Evolutionary conservation across 2,888 invertebrate species (phyloP), one percentile per base, ranked within the genome.

Genomic region (Scaptodrosophila latifasciaeformis): DNA sequence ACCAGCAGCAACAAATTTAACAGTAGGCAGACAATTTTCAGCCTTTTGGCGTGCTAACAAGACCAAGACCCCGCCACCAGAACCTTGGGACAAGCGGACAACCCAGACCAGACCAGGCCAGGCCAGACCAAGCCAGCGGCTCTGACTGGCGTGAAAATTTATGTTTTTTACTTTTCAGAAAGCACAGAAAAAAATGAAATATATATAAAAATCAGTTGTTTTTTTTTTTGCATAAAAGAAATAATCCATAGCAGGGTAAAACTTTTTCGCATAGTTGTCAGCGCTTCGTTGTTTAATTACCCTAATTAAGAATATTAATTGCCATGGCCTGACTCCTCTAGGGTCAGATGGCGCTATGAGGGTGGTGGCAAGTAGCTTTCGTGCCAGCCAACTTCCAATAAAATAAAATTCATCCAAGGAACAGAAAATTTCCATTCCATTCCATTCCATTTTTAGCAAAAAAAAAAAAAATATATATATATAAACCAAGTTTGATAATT

Each of bases 241-340:
- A 49, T 49, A 48, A 50, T 51, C 43, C 35, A 44, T 27, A 49
- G 54, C 6, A 46, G 50, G 21, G 59, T 47, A 55, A 72, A 81
- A 78, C 65, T 67, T 82, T 83, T 84, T 82, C 81, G 81, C 79
- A 81, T 76, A 81, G 79, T 82, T 85, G 84, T 84, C 84, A 84
- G 83, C 77, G 69, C 72, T 70, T 67, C 71, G 76, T 68, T 84
- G 82, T 82, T 82, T 84, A 84, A 85, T 85, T 84, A 83, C 82
- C 78, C 82, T 83, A 85, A 85, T 85, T 85, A 84, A 82, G 81
- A 84, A 84, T 83, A 84, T 84, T 85, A 85, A 85, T 85, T 78
- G 84, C 77, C 67, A 49, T 64, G 66, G 60, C 62, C 58, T 58
- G 58, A 49, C 56, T 50, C 56, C n/a, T n/a, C n/a, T n/a, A n/a